Evolutionary conservation across 2,113 vertebrate species (phyloP).

Genomic region (Ciconia maguari): DNA sequence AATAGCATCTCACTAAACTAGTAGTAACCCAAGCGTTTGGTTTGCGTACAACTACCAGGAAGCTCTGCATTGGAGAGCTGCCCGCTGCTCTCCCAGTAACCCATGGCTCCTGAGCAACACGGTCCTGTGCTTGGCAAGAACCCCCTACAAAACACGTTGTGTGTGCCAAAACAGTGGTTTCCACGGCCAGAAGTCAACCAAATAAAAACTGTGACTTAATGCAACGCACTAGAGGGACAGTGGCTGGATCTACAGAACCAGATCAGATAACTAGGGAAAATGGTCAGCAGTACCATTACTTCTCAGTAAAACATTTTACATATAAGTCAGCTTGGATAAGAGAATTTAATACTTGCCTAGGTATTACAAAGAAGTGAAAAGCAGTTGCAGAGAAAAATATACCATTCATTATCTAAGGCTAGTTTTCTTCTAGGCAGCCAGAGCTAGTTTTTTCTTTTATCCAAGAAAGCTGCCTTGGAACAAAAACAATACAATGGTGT

Average conservation of each 20-base stretch:
- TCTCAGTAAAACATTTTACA: background rate
- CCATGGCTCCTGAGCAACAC: background rate
- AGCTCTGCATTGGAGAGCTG: background rate
- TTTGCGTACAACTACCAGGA: background rate
- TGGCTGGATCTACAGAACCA: background rate
- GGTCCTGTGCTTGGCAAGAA: background rate
- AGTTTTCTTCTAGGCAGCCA: background rate
- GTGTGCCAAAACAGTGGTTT: background rate
- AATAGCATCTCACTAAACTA: background rate
- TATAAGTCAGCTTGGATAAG: background rate
- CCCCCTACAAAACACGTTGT: fast-evolving
- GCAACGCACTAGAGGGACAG: background rate
- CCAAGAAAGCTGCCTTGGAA: background rate
- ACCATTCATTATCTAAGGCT: background rate
- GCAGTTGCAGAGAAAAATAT: background rate
- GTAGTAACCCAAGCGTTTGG: background rate
- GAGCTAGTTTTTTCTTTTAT: background rate
- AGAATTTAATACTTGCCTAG: background rate
- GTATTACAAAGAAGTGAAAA: background rate
- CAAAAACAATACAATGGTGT: background rate
- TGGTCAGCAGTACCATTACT: background rate
- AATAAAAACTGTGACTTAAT: background rate
- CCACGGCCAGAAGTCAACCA: background rate
- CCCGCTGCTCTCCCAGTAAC: background rate
- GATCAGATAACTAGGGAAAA: background rate